Percentiles rank a stretch among this genome's conserved stretches.
These are phyloP conservation scores for Drosophila melanocephala DNA, from an alignment of 2,888 invertebrate species.

Conservation along the genomic window DNA sequence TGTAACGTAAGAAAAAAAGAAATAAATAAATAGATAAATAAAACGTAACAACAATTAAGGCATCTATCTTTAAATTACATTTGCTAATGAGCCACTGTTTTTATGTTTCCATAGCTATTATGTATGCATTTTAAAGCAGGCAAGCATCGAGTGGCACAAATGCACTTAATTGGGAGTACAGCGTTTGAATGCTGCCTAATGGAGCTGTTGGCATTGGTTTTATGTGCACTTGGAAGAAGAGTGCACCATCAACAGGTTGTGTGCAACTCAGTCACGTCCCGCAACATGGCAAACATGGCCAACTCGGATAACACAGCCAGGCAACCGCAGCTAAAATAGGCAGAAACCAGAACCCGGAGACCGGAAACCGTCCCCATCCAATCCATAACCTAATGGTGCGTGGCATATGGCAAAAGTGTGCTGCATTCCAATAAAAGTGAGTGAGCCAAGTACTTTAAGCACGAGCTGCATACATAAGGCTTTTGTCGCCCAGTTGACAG, in stretches of 20 bases:
- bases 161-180: slow-evolving; percentile 74
- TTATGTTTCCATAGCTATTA: slow-evolving; percentile 38
- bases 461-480: slow-evolving; percentile 11
- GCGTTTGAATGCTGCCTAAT: slow-evolving; percentile 47
- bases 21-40: background rate
- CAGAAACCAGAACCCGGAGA: background rate
- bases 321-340: slow-evolving; percentile 19
- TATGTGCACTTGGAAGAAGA: slow-evolving; percentile 3
- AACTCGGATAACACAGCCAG: slow-evolving; percentile 3
- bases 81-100: slow-evolving; percentile 16
- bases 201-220: slow-evolving; percentile 35
- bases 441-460: slow-evolving; percentile 42
- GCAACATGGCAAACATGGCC: slow-evolving; percentile 10
- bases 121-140: slow-evolving; percentile 46
- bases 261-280: slow-evolving; percentile 42
- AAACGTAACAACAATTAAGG: background rate
- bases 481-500: background rate
- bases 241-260: slow-evolving; percentile 68
- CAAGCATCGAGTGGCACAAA: slow-evolving; percentile 52
- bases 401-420: slow-evolving; percentile 68
- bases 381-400: slow-evolving; percentile 47
- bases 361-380: background rate
- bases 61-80: slow-evolving; percentile 1
- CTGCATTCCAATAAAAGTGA: slow-evolving; percentile 75
- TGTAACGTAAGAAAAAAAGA: background rate